These are phyloP conservation scores for Pteromalus puparum DNA, from an alignment of 1,140 invertebrate genomes.

Conservation along the genomic window DNA sequence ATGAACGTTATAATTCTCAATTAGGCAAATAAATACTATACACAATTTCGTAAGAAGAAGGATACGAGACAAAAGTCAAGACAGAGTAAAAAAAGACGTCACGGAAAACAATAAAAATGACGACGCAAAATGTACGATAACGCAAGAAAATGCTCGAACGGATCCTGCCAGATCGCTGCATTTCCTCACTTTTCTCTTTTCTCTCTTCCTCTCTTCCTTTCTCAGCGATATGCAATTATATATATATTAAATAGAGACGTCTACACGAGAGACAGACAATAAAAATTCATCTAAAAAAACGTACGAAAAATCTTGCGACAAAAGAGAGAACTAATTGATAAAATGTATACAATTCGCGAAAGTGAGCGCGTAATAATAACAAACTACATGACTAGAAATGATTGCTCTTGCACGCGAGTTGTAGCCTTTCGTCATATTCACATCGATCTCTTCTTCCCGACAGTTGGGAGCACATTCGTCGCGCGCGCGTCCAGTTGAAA, in stretches of 20 bases:
- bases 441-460: neutral
- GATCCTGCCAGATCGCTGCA: conserved; percentile 68
- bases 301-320: conserved; percentile 30
- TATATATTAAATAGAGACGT: conserved; percentile 19
- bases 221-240: neutral
- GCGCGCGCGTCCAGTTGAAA: conserved; percentile 38
- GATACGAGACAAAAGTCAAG: conserved; percentile 34
- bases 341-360: conserved; percentile 12
- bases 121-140: conserved; percentile 21
- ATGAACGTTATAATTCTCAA: conserved; percentile 55
- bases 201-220: conserved; percentile 4
- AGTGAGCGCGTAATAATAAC: conserved; percentile 31
- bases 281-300: conserved; percentile 41
- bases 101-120: conserved; percentile 22
- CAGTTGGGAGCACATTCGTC: neutral
- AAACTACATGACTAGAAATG: conserved; percentile 53
- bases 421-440: neutral
- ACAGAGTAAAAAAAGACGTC: conserved; percentile 43
- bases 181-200: conserved; percentile 22
- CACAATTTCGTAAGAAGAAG: conserved; percentile 47
- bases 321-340: conserved; percentile 30
- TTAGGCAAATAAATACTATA: conserved; percentile 71
- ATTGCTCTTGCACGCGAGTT: conserved; percentile 47
- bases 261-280: conserved; percentile 13
- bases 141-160: conserved; percentile 60